A percentile compares a stretch with the other conserved stretches of the same genome.
Conservation (phyloP, 1,140 invertebrate genomes). For the Trachelipus rathkii region DNA sequence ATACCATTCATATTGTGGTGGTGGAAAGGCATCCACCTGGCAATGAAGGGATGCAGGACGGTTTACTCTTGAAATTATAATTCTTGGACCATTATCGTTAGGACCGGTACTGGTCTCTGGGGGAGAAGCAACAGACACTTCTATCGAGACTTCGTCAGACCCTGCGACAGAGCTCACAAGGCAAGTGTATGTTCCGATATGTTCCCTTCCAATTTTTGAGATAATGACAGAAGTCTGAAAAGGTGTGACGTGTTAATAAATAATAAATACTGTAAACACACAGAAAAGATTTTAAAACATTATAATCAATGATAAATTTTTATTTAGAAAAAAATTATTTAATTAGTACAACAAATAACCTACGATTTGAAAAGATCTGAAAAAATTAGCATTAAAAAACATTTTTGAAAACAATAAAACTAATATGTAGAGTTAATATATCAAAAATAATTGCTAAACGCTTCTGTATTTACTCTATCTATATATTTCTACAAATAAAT, state of each 20-base stretch:
- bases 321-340: too few species aligned
- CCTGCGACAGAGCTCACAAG: not conserved
- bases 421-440: too few species aligned
- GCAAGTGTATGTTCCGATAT: constrained; percentile 6
- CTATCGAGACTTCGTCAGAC: not conserved
- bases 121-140: not conserved
- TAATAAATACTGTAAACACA: too few species aligned
- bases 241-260: not conserved
- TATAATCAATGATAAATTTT: too few species aligned
- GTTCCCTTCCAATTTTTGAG: not conserved
- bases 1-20: not conserved
- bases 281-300: too few species aligned
- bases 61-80: not conserved
- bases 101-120: not conserved
- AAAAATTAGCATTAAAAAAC: too few species aligned
- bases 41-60: not conserved
- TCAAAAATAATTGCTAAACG: too few species aligned
- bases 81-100: not conserved
- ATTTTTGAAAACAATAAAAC: too few species aligned
- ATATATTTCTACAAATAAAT: too few species aligned
- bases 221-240: not conserved
- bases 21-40: not conserved
- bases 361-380: too few species aligned
- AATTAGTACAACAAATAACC: too few species aligned
- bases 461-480: too few species aligned